A percentile compares a stretch with the other conserved stretches of the same genome.
Evolutionary conservation across 2,113 vertebrate species (phyloP).

Genomic region (Elephantulus edwardii): DNA sequence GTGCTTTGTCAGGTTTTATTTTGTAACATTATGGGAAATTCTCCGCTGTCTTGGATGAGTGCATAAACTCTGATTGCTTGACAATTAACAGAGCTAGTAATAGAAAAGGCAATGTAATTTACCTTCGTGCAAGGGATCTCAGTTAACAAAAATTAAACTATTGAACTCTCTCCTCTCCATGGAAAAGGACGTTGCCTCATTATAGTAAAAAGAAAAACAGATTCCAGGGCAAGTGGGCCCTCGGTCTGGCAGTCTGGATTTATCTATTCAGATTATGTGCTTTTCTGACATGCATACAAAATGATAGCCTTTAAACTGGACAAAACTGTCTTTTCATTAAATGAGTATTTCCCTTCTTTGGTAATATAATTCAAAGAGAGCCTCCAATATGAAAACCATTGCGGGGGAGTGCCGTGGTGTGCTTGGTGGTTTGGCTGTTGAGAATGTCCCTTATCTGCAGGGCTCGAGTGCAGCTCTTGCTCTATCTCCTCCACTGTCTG

Average conservation of each 20-base stretch:
- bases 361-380: conserved; percentile 78
- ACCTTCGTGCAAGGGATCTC: conserved; percentile 90
- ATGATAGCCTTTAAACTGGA: conserved; percentile 85
- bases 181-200: conserved; percentile 85
- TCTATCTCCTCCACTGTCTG: conserved; percentile 64
- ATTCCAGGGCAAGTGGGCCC: conserved; percentile 77
- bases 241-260: conserved; percentile 82
- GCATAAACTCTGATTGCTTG: conserved; percentile 91
- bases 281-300: conserved; percentile 83
- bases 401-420: conserved; percentile 73
- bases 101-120: conserved; percentile 91
- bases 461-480: conserved; percentile 58
- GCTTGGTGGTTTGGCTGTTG: conserved; percentile 64
- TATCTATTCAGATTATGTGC: conserved; percentile 81
- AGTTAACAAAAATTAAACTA: conserved; percentile 92
- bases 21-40: conserved; percentile 91
- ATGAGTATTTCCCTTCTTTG: conserved; percentile 78
- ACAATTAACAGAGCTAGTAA: conserved; percentile 92
- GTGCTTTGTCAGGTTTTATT: conserved; percentile 93
- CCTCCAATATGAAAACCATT: conserved; percentile 83
- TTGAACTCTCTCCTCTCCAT: conserved; percentile 88
- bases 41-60: conserved; percentile 89
- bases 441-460: conserved; percentile 68
- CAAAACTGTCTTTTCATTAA: conserved; percentile 83
- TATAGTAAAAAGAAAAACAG: conserved; percentile 84